Evolutionary conservation across 1,140 invertebrate species (phyloP).

Genomic region (fruit fly (Drosophila melanogaster)): DNA sequence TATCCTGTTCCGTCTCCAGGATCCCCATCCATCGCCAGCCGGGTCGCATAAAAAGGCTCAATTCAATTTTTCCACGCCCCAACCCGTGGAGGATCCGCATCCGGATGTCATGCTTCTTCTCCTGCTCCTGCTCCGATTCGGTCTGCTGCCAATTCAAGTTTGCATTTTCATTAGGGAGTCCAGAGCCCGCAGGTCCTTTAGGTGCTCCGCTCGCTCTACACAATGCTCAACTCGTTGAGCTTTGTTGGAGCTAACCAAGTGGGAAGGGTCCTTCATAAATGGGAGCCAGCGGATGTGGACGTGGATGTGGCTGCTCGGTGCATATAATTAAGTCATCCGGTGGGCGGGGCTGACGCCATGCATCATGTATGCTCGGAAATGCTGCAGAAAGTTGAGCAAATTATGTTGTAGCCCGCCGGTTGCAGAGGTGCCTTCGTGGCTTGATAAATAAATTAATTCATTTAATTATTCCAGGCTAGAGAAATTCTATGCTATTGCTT

Average conservation of each 20-base stretch:
- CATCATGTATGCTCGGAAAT: constrained; percentile 18
- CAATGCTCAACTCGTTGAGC: constrained; percentile 58
- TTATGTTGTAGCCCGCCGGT: constrained; percentile 23
- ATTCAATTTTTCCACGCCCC: constrained; percentile 66
- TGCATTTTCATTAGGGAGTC: constrained; percentile 55
- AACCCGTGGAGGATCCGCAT: constrained; percentile 3
- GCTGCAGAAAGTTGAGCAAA: constrained; percentile 38
- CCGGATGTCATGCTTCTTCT: neutral
- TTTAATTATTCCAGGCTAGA: constrained; percentile 17
- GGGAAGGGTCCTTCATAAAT: constrained; percentile 28
- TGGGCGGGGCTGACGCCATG: constrained; percentile 10
- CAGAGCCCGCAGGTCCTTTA: constrained; percentile 56
- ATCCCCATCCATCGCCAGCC: constrained; percentile 10
- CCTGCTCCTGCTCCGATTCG: constrained; percentile 27
- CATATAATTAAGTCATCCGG: constrained; percentile 67
- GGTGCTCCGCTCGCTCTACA: constrained; percentile 37
- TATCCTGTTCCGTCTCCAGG: constrained; percentile 66
- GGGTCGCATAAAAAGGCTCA: constrained; percentile 77
- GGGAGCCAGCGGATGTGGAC: neutral
- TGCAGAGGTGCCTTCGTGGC: constrained; percentile 1
- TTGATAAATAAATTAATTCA: constrained; percentile 36
- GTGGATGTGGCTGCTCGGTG: constrained; percentile 41
- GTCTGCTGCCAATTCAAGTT: constrained; percentile 76
- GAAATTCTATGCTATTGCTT: neutral
- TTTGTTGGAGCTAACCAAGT: constrained; percentile 49